Evolutionary conservation across 2,113 vertebrate genomes (phyloP), one percentile per base, ranked within the genome.

Genomic region (Malurus melanocephalus): DNA sequence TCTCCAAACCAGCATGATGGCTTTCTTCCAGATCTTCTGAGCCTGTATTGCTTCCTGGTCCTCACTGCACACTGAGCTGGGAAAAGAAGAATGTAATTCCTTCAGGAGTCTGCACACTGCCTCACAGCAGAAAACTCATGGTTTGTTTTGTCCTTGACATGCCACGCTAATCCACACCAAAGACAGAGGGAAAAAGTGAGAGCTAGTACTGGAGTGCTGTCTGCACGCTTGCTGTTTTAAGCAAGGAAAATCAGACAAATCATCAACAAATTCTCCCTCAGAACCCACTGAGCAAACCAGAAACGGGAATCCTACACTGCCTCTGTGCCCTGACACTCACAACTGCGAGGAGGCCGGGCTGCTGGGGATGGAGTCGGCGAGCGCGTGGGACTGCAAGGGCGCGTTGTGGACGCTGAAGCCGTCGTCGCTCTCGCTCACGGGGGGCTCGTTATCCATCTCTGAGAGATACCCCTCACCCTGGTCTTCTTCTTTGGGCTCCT

Each of bases 1-100:
- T 96, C 99, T 98, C 99, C 99, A 99, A 89, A 99, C 99, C 88
- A 99, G 96, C 99, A 99, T 99, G 73, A 99, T 99, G 73, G 99
- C 98, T 96, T 99, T 99, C 96, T 99, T 99, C 99, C 99, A 99
- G 94, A 99, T 99, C 96, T 99, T 99, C 95, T 99, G 99, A 46
- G 99, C 99, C 96, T 99, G 99, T 88, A 99, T 98, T 0, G 99
- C 99, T 96, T 99, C 99, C 95, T 99, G 99, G 95, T 99, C 99
- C 93, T 99, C 99, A 85, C 99, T 99, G 89, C 99, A 99, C 65
- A 99, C 99, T 28, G 99, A 99, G 85, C 99, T 99, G 92, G 93
- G 80, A 94, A 88, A 79, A 94, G 76, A 93, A 87, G 43, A 64
- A 72, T 0, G 6, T 14, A 76, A 38, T 35, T 87, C 45, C 66